Percentiles rank a stretch among this genome's conserved stretches.
These are phyloP conservation scores for Nomada fucata DNA, from an alignment of 2,888 invertebrate genomes.

Conservation along the genomic window DNA sequence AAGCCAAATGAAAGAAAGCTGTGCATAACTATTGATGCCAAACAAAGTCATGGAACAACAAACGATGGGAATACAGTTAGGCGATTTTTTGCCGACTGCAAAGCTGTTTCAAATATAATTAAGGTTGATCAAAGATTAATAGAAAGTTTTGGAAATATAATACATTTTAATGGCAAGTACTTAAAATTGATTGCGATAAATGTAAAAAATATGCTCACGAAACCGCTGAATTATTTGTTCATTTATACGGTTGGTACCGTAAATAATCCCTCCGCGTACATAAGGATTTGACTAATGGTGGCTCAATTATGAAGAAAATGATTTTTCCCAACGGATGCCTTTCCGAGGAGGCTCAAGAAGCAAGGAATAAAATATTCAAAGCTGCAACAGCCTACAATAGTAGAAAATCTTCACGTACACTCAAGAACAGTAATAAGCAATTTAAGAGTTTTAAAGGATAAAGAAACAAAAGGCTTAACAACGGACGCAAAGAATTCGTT, in stretches of 20 bases:
- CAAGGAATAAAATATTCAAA: constrained; percentile 6
- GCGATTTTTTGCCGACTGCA: neutral
- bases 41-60: constrained; percentile 7
- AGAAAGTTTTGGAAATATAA: neutral
- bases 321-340: too few relatives aligned
- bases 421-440: too few relatives aligned
- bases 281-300: neutral
- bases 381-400: neutral
- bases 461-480: too few relatives aligned
- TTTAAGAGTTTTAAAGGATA: too few relatives aligned
- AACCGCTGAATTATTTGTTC: neutral
- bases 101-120: neutral
- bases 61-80: neutral
- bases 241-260: neutral
- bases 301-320: neutral
- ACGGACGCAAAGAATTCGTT: too few relatives aligned
- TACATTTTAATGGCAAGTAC: neutral
- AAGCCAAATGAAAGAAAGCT: neutral
- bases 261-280: neutral
- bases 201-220: neutral
- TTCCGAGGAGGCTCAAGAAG: too few relatives aligned
- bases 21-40: neutral
- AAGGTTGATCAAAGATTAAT: neutral
- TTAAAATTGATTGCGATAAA: neutral
- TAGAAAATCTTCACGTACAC: neutral